These are phyloP conservation scores for Artemisiospiza belli DNA, from an alignment of 2,113 vertebrate genomes.

Conservation along the genomic window DNA sequence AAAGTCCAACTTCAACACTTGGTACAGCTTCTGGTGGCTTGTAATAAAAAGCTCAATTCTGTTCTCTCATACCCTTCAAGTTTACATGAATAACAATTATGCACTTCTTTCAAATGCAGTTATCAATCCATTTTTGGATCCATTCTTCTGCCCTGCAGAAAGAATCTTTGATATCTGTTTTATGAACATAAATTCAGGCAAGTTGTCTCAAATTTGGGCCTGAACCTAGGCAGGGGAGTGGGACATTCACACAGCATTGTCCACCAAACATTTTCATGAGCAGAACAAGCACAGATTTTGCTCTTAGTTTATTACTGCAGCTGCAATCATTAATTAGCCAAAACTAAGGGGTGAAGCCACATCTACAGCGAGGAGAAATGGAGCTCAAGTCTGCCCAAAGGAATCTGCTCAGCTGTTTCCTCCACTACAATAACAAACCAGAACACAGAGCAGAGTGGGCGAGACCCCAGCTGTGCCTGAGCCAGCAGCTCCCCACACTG, in stretches of 20 bases:
- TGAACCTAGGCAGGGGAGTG: background rate
- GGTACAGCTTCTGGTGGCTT: background rate
- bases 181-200: background rate
- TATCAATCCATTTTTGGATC: background rate
- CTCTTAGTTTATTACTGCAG: background rate
- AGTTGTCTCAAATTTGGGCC: background rate
- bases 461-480: background rate
- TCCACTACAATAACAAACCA: background rate
- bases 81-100: background rate
- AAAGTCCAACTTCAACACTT: background rate
- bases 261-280: background rate
- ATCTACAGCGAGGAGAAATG: background rate
- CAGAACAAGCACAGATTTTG: background rate
- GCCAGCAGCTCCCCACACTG: background rate
- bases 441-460: fast-evolving
- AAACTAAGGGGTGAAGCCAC: background rate
- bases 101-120: background rate
- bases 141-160: background rate
- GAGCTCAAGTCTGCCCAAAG: background rate
- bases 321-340: background rate
- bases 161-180: background rate
- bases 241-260: background rate
- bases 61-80: background rate
- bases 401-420: background rate
- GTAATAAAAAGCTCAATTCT: background rate